Evolutionary conservation across 1,140 invertebrate species (phyloP).

Genomic region (Araneus ventricosus): DNA sequence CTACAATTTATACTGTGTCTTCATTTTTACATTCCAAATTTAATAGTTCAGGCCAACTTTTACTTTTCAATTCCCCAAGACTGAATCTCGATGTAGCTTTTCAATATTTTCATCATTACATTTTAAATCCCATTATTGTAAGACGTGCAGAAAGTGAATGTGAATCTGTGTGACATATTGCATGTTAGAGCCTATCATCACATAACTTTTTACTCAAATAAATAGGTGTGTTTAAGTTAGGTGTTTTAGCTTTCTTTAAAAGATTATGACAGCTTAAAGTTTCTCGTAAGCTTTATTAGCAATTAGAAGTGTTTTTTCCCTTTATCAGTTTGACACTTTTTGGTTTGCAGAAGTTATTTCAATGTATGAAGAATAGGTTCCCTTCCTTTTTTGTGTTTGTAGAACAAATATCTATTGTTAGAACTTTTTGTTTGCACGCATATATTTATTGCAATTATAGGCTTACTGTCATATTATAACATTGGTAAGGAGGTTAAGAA

Average conservation of each 20-base stretch:
- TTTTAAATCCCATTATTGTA: slow-evolving; percentile 59
- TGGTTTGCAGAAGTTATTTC: not conserved
- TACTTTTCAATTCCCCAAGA: slow-evolving; percentile 61
- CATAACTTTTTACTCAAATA: slow-evolving; percentile 41
- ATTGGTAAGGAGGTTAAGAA: no score
- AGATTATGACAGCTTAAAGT: not conserved
- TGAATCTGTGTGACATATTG: slow-evolving; percentile 62
- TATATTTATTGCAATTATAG: no score
- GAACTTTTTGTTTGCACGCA: not conserved
- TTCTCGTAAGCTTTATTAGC: not conserved
- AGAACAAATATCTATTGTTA: not conserved
- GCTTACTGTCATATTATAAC: no score
- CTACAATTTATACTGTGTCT: slow-evolving; percentile 53
- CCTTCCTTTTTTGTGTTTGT: not conserved
- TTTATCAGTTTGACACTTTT: not conserved
- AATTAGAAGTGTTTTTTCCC: not conserved
- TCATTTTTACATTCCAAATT: slow-evolving; percentile 63
- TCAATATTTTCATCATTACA: not conserved
- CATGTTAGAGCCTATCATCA: slow-evolving; percentile 34
- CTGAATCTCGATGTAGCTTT: slow-evolving; percentile 49
- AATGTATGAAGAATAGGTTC: not conserved
- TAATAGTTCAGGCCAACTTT: slow-evolving; percentile 41
- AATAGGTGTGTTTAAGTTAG: slow-evolving; percentile 46
- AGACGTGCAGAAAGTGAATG: slow-evolving; percentile 57
- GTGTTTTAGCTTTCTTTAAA: slow-evolving; percentile 10